These are phyloP conservation scores for Nicator chloris DNA, from an alignment of 2,113 vertebrate species.

Conservation along the genomic window DNA sequence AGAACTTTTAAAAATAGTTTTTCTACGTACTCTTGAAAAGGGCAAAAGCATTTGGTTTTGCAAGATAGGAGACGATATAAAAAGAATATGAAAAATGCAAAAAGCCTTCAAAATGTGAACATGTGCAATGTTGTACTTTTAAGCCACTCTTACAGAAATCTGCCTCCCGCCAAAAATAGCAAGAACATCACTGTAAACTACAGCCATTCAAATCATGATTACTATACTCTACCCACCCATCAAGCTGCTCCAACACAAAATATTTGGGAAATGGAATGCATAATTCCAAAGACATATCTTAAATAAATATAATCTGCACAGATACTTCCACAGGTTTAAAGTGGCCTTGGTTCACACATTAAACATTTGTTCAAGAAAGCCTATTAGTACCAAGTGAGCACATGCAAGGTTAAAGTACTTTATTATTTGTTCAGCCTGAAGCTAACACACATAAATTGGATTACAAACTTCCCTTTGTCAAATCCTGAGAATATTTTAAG, in stretches of 20 bases:
- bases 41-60: constrained; percentile 26
- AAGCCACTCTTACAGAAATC: constrained; percentile 10
- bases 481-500: background rate
- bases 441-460: background rate
- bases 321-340: background rate
- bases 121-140: background rate
- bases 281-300: background rate
- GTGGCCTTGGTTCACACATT: background rate
- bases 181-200: constrained; percentile 22
- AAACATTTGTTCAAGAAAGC: background rate
- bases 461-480: background rate
- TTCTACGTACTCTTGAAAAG: background rate
- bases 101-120: constrained; percentile 17
- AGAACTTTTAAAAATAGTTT: constrained; percentile 41
- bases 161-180: constrained; percentile 20
- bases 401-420: background rate
- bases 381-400: background rate
- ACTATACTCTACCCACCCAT: background rate
- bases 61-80: constrained; percentile 24
- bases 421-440: constrained; percentile 12
- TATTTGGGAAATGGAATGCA: background rate
- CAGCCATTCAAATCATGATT: constrained; percentile 38
- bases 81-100: constrained; percentile 44
- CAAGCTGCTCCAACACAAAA: background rate
- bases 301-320: background rate